A percentile compares a stretch with the other conserved stretches of the same genome.
These are phyloP conservation scores for Drosophila subsilvestris DNA, from an alignment of 2,888 invertebrate species.

Conservation along the genomic window DNA sequence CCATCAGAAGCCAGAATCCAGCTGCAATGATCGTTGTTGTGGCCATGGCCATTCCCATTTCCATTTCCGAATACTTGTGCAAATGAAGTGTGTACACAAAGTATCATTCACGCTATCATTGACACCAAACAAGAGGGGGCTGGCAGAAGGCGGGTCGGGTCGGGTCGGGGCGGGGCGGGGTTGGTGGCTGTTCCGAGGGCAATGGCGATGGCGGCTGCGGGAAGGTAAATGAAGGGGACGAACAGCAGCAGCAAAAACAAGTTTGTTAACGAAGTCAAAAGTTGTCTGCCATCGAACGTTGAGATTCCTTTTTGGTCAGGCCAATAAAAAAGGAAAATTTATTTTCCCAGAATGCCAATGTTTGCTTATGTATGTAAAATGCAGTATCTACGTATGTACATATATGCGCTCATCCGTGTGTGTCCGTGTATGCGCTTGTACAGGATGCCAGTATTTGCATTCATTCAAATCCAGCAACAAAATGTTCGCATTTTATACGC, in stretches of 20 bases:
- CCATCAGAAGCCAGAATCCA: constrained; percentile 16
- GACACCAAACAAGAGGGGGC: constrained; percentile 59
- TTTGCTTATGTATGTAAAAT: background rate
- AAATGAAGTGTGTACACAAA: constrained; percentile 63
- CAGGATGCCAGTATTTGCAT: background rate
- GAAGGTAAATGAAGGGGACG: background rate
- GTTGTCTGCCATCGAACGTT: constrained; percentile 22
- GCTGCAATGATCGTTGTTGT: constrained; percentile 25
- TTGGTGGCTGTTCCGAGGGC: too few relatives aligned
- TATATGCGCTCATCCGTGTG: too few relatives aligned
- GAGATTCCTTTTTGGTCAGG: constrained; percentile 27
- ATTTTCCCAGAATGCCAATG: constrained; percentile 13
- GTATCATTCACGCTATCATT: constrained; percentile 74
- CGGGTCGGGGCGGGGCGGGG: too few relatives aligned
- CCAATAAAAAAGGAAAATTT: constrained; percentile 23
- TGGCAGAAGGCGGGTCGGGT: background rate
- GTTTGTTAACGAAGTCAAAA: constrained; percentile 59
- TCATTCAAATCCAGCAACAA: constrained; percentile 10
- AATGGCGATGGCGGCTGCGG: too few relatives aligned
- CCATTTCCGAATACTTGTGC: constrained; percentile 59
- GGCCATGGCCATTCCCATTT: background rate
- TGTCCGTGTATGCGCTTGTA: background rate
- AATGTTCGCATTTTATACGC: too few relatives aligned
- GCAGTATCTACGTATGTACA: background rate
- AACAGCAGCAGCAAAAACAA: constrained; percentile 36